Evolutionary conservation across 2,113 vertebrate genomes (phyloP).

Genomic region (Cyphomyrus plagiostoma): DNA sequence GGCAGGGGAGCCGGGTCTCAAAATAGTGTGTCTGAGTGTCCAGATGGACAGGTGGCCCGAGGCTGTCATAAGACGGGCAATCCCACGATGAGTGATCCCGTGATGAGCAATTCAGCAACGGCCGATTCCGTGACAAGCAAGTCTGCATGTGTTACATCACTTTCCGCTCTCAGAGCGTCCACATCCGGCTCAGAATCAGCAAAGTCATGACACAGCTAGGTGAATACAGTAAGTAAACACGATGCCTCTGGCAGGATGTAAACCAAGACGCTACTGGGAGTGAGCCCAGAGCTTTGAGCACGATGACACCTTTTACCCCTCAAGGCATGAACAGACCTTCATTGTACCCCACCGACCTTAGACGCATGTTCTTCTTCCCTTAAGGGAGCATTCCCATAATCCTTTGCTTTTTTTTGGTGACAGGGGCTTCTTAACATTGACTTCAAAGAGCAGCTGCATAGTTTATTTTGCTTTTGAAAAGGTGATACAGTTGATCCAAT

Average conservation of each 20-base stretch:
- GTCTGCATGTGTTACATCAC: not conserved
- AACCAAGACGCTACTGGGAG: not conserved
- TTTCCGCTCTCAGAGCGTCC: not conserved
- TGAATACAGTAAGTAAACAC: not conserved
- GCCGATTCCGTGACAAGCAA: not conserved
- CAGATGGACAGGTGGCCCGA: not conserved
- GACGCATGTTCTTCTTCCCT: not conserved
- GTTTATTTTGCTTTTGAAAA: slow-evolving; percentile 5
- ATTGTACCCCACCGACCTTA: not conserved
- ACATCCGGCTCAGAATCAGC: not conserved
- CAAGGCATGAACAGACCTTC: not conserved
- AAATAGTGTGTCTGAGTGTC: not conserved
- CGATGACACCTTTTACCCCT: not conserved
- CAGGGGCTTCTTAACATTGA: not conserved
- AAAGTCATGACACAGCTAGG: not conserved
- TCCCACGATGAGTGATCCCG: not conserved
- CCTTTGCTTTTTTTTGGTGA: not conserved
- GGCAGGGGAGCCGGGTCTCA: not conserved
- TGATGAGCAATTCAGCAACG: not conserved
- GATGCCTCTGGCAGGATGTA: not conserved
- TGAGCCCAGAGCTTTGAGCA: not conserved
- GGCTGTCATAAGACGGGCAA: not conserved
- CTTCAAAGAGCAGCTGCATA: not conserved
- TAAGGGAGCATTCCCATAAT: not conserved
- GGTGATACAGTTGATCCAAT: not conserved